Conservation (phyloP, 2,888 invertebrate species). For the Cantharis flavilabris region DNA sequence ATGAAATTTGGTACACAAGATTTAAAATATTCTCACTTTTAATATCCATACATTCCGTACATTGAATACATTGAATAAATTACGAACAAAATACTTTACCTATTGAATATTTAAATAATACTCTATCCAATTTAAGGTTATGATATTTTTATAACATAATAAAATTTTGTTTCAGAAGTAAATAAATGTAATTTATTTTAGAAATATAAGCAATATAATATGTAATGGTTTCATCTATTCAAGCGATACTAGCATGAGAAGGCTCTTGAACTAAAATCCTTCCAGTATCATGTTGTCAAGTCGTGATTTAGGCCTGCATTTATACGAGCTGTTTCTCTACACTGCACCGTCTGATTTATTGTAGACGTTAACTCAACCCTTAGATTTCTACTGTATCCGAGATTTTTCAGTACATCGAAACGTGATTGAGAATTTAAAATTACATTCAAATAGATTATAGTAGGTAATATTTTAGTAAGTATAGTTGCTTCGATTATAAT, state of each 20-base stretch:
- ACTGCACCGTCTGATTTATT: constrained; percentile 51
- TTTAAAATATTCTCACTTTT: constrained; percentile 27
- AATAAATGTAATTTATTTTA: background rate
- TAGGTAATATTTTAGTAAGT: background rate
- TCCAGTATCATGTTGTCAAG: constrained; percentile 52
- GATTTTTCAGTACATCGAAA: constrained; percentile 42
- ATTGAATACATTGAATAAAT: background rate
- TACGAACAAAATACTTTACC: too few species aligned
- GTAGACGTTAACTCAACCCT: constrained; percentile 50
- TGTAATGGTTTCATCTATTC: constrained; percentile 34
- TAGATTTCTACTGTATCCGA: constrained; percentile 39
- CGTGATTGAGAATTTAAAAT: constrained; percentile 34
- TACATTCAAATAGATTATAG: constrained; percentile 6
- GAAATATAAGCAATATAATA: constrained; percentile 30
- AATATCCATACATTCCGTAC: constrained; percentile 2
- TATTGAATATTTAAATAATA: background rate
- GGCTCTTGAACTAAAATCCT: constrained; percentile 48
- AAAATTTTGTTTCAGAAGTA: background rate
- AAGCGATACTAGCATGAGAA: constrained; percentile 39
- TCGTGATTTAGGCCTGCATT: constrained; percentile 54
- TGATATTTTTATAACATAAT: background rate
- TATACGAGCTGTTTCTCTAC: constrained; percentile 50
- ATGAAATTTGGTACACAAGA: constrained; percentile 35
- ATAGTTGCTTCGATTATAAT: background rate
- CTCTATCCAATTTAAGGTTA: background rate